These are phyloP conservation scores for Agapostemon virescens DNA, from an alignment of 2,888 invertebrate species.

Conservation along the genomic window DNA sequence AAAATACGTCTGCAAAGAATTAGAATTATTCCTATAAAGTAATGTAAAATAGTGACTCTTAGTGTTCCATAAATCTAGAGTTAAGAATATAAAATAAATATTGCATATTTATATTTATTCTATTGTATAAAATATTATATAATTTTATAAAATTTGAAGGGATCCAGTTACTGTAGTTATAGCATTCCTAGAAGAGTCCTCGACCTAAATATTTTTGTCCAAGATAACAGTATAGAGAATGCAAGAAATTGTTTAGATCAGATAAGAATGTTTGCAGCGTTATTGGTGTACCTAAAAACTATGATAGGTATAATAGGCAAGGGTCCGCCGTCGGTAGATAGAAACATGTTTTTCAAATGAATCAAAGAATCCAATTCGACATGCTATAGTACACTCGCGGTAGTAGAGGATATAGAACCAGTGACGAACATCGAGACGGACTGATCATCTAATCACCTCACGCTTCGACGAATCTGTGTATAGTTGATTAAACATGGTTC, in stretches of 20 bases:
- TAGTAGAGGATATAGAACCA: neutral
- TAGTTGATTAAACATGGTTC: conserved; percentile 1
- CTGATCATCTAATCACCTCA: conserved; percentile 1
- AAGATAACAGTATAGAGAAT: neutral
- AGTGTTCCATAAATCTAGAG: too few relatives aligned
- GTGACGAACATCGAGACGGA: neutral
- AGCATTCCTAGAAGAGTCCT: too few relatives aligned
- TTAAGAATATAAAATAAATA: too few relatives aligned
- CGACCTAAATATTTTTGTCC: too few relatives aligned
- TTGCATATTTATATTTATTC: too few relatives aligned
- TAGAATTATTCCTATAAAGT: too few relatives aligned
- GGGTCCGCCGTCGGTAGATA: neutral
- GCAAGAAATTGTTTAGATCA: neutral
- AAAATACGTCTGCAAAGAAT: too few relatives aligned
- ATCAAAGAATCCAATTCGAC: neutral
- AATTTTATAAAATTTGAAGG: too few relatives aligned
- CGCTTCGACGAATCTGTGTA: conserved; percentile 3
- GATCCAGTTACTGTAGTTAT: too few relatives aligned
- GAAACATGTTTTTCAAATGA: neutral
- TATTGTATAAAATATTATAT: too few relatives aligned
- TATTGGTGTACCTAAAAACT: neutral
- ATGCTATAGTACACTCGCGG: neutral
- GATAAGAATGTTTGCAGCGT: neutral
- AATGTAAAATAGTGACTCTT: too few relatives aligned
- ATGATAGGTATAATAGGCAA: neutral